These are phyloP conservation scores for Varanus salvator DNA, from an alignment of 2,113 vertebrate genomes.

Conservation along the genomic window DNA sequence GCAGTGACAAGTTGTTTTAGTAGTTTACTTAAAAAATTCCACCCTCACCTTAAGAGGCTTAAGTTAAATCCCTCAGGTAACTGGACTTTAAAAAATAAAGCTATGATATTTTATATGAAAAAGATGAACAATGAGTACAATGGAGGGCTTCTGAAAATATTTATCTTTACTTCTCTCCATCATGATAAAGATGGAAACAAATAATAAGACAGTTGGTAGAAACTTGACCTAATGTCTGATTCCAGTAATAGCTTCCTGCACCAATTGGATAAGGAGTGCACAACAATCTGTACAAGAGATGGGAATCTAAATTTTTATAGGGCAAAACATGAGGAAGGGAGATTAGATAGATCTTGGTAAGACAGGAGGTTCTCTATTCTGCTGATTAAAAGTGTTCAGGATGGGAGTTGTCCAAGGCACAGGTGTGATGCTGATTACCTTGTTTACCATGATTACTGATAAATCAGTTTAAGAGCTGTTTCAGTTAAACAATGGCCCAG, in stretches of 20 bases:
- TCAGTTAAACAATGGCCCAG: background rate
- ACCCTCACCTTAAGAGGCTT: background rate
- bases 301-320: background rate
- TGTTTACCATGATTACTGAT: background rate
- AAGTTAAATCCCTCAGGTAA: background rate
- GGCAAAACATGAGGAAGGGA: background rate
- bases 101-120: background rate
- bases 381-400: background rate
- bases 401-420: background rate
- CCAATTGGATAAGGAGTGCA: background rate
- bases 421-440: background rate
- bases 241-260: background rate
- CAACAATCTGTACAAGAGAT: background rate
- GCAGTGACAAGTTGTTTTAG: background rate
- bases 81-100: background rate
- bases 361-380: background rate
- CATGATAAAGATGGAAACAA: no score
- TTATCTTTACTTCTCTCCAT: background rate
- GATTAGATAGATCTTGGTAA: background rate
- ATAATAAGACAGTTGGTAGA: background rate
- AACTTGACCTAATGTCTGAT: background rate
- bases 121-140: background rate
- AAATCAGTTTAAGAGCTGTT: background rate
- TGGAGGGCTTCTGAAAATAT: background rate
- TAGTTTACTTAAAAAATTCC: background rate